phyloP scores from a whole-genome alignment of 1,140 invertebrate species.

The Drosophila bipectinata region DNA sequence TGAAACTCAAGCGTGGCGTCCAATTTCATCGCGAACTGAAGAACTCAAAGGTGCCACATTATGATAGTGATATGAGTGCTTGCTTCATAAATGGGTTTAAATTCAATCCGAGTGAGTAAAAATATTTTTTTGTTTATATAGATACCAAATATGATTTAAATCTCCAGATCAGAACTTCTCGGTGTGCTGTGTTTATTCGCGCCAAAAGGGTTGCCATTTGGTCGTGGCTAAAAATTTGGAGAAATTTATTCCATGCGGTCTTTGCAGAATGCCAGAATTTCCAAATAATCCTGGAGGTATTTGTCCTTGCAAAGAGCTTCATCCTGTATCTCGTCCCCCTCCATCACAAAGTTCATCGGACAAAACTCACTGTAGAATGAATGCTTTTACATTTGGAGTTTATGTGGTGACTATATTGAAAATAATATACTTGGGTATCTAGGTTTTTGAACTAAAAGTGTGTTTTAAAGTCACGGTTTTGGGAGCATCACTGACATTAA shows the following conservation, averaged over 20 bases:
- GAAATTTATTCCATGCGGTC: not conserved
- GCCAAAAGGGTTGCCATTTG: not conserved
- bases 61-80: not conserved
- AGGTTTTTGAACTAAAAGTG: not conserved
- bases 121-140: too few relatives aligned
- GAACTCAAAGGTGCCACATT: not conserved
- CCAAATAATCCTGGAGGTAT: not conserved
- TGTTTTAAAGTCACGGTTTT: not conserved
- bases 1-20: not conserved
- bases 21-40: not conserved
- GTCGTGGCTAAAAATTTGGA: not conserved
- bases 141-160: too few relatives aligned
- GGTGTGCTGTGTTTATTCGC: not conserved
- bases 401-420: not conserved
- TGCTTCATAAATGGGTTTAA: not conserved
- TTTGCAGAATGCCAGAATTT: not conserved
- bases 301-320: not conserved
- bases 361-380: not conserved
- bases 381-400: not conserved
- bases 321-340: not conserved
- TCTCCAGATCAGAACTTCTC: not conserved
- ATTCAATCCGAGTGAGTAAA: not conserved
- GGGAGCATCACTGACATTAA: constrained; percentile 36
- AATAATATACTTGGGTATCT: not conserved
- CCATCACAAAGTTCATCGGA: not conserved